Conservation (phyloP, 1,140 invertebrate species). For the Aricia agestis region DNA sequence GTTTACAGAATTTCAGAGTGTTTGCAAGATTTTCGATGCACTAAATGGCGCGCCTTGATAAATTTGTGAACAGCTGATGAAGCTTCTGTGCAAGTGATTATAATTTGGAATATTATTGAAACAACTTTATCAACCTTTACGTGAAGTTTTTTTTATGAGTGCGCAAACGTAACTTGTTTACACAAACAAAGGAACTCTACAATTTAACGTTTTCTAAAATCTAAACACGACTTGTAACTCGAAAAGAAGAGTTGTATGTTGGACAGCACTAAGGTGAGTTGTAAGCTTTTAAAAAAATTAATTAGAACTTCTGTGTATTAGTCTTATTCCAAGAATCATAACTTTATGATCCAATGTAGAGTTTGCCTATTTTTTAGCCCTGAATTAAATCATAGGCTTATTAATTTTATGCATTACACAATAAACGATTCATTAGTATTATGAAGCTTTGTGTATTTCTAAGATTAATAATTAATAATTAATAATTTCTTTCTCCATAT, state of each 20-base stretch:
- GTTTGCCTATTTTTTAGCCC: too few species aligned
- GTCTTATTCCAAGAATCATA: too few species aligned
- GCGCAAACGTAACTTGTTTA: slow-evolving; percentile 1
- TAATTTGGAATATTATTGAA: not conserved
- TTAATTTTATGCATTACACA: too few species aligned
- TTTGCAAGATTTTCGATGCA: slow-evolving; percentile 57
- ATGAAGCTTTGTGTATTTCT: too few species aligned
- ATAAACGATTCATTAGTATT: too few species aligned
- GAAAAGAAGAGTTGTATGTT: not conserved
- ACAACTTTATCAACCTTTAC: not conserved
- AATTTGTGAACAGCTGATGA: slow-evolving; percentile 65
- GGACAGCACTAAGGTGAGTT: not conserved
- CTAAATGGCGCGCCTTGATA: slow-evolving; percentile 43
- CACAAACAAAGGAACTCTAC: slow-evolving; percentile 24
- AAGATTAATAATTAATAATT: too few species aligned
- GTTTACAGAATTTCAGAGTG: slow-evolving; percentile 70
- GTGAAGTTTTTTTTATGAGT: slow-evolving; percentile 17
- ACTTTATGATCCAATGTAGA: too few species aligned
- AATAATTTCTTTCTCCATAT: too few species aligned
- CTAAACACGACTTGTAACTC: not conserved
- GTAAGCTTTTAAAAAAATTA: not conserved
- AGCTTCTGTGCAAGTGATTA: slow-evolving; percentile 16
- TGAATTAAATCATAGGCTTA: too few species aligned
- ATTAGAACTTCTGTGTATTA: too few species aligned
- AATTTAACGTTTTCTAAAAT: slow-evolving; percentile 1